Conservation (phyloP, 35 echinoderm and acorn worm species). For the Apostichopus parvimensis region DNA sequence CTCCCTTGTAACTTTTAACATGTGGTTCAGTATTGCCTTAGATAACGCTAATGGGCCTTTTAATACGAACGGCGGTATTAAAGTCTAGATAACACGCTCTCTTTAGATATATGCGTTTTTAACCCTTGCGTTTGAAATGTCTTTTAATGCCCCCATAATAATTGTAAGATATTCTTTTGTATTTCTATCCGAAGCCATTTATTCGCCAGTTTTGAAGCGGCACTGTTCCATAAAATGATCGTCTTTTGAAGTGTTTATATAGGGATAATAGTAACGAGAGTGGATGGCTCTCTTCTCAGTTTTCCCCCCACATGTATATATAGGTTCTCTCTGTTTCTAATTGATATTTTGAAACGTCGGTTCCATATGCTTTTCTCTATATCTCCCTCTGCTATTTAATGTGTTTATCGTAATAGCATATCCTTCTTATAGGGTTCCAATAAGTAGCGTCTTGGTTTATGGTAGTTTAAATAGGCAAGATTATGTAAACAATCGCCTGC, state of each 20-base stretch:
- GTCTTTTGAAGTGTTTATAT: slow-evolving; percentile 31
- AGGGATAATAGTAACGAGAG: slow-evolving; percentile 51
- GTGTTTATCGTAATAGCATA: slow-evolving; percentile 56
- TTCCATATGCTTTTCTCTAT: slow-evolving; percentile 41
- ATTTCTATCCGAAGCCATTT: slow-evolving; percentile 13
- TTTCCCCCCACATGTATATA: too few species aligned
- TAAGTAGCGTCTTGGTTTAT: slow-evolving; percentile 29
- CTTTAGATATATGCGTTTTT: slow-evolving; percentile 9
- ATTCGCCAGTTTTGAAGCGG: slow-evolving; percentile 9
- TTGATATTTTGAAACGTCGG: slow-evolving; percentile 31
- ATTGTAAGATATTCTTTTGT: slow-evolving; percentile 52
- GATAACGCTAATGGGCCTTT: slow-evolving; percentile 60
- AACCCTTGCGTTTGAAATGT: not conserved
- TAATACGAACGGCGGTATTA: slow-evolving; percentile 47
- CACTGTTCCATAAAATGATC: slow-evolving; percentile 48
- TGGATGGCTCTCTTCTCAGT: not conserved
- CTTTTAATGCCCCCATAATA: slow-evolving; percentile 47
- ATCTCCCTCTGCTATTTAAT: slow-evolving; percentile 12
- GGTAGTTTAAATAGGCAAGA: slow-evolving; percentile 44
- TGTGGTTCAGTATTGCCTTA: slow-evolving; percentile 40
- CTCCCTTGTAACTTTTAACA: slow-evolving; percentile 1
- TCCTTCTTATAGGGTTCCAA: slow-evolving; percentile 4
- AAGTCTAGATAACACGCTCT: slow-evolving; percentile 47
- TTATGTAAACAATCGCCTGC: slow-evolving; percentile 30
- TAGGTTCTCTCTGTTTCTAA: not conserved